Evolutionary conservation across 2,797 vertebrate genomes (phyloP).

Genomic region (Propithecus deckenii): DNA sequence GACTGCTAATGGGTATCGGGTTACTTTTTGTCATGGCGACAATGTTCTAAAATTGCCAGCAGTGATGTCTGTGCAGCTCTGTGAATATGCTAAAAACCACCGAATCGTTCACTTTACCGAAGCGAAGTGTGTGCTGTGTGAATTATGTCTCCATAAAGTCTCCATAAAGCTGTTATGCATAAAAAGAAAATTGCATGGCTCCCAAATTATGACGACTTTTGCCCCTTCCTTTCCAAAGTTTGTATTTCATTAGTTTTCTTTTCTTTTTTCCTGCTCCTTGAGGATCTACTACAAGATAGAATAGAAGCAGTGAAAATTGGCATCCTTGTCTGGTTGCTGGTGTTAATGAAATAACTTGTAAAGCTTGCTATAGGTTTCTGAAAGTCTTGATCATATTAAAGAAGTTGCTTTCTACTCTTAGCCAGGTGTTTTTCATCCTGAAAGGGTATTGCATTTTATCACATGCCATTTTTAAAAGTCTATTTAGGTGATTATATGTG

Average conservation of each 20-base stretch:
- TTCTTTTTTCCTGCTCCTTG: too few species aligned
- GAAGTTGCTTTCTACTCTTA: neutral
- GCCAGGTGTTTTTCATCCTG: neutral
- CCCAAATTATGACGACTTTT: neutral
- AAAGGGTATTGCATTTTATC: neutral
- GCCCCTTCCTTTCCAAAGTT: too few species aligned
- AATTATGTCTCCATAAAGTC: neutral
- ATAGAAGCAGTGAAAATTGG: neutral
- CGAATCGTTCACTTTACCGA: neutral
- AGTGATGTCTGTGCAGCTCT: rapidly evolving
- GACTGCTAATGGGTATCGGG: rapidly evolving
- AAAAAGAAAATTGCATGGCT: neutral
- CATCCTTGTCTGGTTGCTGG: rapidly evolving
- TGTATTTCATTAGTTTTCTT: neutral
- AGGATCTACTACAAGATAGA: neutral
- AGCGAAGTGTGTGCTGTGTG: rapidly evolving
- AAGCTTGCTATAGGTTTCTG: rapidly evolving
- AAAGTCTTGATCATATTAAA: neutral
- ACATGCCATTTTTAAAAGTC: neutral
- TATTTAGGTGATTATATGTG: neutral
- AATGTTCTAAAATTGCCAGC: neutral
- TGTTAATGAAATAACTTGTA: neutral
- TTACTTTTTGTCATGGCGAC: neutral
- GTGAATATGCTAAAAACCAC: too few species aligned
- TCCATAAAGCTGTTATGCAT: neutral